A percentile compares a stretch with the other conserved stretches of the same genome.
Conservation (phyloP, 2,113 vertebrate genomes). For the Meriones unguiculatus region DNA sequence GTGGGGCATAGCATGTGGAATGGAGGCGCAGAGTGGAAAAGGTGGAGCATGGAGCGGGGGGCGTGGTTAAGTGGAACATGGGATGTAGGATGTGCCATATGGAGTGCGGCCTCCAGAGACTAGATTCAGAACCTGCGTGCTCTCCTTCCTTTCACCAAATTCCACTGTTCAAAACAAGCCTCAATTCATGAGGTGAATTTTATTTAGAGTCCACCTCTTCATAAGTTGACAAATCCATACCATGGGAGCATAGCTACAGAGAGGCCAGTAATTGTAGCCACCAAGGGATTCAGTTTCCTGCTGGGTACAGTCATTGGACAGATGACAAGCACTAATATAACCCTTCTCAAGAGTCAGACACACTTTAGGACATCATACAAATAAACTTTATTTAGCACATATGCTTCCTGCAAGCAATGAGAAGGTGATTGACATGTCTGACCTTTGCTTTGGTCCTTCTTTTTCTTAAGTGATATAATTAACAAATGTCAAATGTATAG, state of each 20-base stretch:
- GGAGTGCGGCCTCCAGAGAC: neutral
- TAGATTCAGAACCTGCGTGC: neutral
- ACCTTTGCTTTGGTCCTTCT: neutral
- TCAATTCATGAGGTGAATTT: neutral
- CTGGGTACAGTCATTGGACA: neutral
- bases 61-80: neutral
- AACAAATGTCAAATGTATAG: conserved; percentile 41
- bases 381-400: neutral
- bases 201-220: neutral
- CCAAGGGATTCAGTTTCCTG: neutral
- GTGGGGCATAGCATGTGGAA: no score
- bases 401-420: neutral
- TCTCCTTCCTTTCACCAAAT: neutral
- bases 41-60: no score
- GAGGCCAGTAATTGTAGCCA: neutral
- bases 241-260: neutral
- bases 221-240: neutral
- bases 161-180: neutral
- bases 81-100: neutral
- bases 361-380: neutral
- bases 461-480: neutral
- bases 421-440: conserved; percentile 24
- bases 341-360: neutral
- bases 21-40: neutral
- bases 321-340: neutral